phyloP scores from a whole-genome alignment of 2,888 invertebrate genomes.

The Dolichomitus sp. region DNA sequence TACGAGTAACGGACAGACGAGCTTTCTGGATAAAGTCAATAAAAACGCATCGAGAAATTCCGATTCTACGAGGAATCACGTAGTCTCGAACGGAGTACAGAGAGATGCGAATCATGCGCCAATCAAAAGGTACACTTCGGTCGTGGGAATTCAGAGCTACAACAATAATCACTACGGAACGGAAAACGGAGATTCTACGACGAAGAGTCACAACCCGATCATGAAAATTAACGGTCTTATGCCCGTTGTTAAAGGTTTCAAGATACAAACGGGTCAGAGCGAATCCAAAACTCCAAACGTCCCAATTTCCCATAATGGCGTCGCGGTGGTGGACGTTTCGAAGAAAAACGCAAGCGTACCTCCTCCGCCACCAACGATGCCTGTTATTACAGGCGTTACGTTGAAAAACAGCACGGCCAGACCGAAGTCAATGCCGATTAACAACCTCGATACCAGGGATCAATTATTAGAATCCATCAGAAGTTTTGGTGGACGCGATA shows the following conservation, averaged over 20 bases:
- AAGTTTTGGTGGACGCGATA: constrained; percentile 88
- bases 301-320: constrained; percentile 38
- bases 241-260: constrained; percentile 79
- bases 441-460: constrained; percentile 88
- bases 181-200: constrained; percentile 39
- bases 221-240: constrained; percentile 64
- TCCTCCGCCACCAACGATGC: constrained; percentile 81
- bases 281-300: constrained; percentile 26
- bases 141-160: constrained; percentile 75
- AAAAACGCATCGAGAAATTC: constrained; percentile 41
- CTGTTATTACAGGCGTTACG: constrained; percentile 84
- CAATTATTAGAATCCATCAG: constrained; percentile 91
- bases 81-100: constrained; percentile 31
- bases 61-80: constrained; percentile 36
- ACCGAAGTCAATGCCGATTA: constrained; percentile 75
- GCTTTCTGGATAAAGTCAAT: constrained; percentile 35
- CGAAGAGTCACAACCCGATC: constrained; percentile 30
- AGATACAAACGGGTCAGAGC: constrained; percentile 59
- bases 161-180: constrained; percentile 50
- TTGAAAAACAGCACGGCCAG: constrained; percentile 79
- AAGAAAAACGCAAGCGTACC: constrained; percentile 65
- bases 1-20: constrained; percentile 49
- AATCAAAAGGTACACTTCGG: constrained; percentile 77
- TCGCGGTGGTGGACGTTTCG: constrained; percentile 18
- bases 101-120: constrained; percentile 36